A percentile compares a stretch with the other conserved stretches of the same genome.
Evolutionary conservation across 1,140 invertebrate species (phyloP).

Genomic region (Archivesica marissinica): DNA sequence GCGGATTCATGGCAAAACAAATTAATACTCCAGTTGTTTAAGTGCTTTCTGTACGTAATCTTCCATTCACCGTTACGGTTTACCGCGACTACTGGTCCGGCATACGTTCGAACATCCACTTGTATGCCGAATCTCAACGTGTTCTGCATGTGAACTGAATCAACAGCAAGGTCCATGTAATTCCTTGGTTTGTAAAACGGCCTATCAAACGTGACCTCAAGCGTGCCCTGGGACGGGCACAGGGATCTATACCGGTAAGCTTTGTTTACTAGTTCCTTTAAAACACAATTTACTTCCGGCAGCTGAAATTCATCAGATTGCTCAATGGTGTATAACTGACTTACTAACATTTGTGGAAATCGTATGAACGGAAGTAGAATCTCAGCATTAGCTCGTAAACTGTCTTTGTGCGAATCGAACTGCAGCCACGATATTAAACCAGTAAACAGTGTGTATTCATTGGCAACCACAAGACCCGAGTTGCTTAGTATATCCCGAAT

Average conservation of each 20-base stretch:
- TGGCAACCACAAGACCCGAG: slow-evolving; percentile 79
- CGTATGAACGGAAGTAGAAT: slow-evolving; percentile 82
- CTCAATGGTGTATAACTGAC: slow-evolving; percentile 79
- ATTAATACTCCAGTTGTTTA: slow-evolving; percentile 79
- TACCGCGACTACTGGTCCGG: slow-evolving; percentile 80
- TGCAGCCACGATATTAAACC: slow-evolving; percentile 78
- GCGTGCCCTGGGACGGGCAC: slow-evolving; percentile 77
- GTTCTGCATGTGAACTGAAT: slow-evolving; percentile 82
- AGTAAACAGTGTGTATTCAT: slow-evolving; percentile 78
- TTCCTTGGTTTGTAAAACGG: slow-evolving; percentile 81
- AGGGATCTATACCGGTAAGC: slow-evolving; percentile 82
- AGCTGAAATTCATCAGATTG: slow-evolving; percentile 68
- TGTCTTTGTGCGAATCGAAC: slow-evolving; percentile 66
- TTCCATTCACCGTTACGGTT: slow-evolving; percentile 82
- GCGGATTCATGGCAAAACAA: slow-evolving; percentile 82
- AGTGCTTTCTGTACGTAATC: slow-evolving; percentile 82
- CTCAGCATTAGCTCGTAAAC: slow-evolving; percentile 71
- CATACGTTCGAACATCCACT: slow-evolving; percentile 82
- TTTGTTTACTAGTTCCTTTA: slow-evolving; percentile 77
- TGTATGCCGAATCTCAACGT: slow-evolving; percentile 83
- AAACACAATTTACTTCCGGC: slow-evolving; percentile 68
- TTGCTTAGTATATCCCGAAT: slow-evolving; percentile 79
- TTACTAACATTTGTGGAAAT: slow-evolving; percentile 83
- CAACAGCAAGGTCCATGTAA: slow-evolving; percentile 81
- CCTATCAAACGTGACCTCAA: slow-evolving; percentile 74